These are phyloP conservation scores for Catagonus wagneri DNA, from an alignment of 2,113 vertebrate species.

Conservation along the genomic window DNA sequence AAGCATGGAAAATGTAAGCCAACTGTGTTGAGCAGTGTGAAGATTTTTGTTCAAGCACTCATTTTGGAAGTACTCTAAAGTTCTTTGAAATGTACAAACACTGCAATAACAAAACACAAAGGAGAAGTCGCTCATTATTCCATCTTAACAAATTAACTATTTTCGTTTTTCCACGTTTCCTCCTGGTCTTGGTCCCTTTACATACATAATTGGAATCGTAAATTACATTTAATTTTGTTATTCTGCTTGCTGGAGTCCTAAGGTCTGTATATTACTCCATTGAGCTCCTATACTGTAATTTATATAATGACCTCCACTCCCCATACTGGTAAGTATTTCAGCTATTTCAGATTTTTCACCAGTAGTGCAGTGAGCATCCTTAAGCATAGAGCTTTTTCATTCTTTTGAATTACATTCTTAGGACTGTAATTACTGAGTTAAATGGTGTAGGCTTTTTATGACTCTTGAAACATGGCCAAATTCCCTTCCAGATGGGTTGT, in stretches of 20 bases:
- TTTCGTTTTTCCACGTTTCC: slow-evolving; percentile 46
- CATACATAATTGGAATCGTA: slow-evolving; percentile 29
- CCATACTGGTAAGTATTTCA: slow-evolving; percentile 3
- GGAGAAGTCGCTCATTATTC: background rate
- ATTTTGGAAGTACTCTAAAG: background rate
- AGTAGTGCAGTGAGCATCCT: slow-evolving; percentile 50
- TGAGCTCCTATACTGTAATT: background rate
- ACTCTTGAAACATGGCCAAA: slow-evolving; percentile 58
- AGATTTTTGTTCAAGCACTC: background rate
- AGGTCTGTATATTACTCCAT: background rate
- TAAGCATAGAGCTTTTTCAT: slow-evolving; percentile 19
- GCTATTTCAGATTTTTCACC: slow-evolving; percentile 42
- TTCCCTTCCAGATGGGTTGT: slow-evolving; percentile 43
- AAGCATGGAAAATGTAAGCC: slow-evolving; percentile 89
- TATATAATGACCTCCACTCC: background rate
- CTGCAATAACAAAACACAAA: slow-evolving; percentile 8
- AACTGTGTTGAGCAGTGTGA: background rate
- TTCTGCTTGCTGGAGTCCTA: slow-evolving; percentile 13
- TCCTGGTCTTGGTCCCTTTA: background rate
- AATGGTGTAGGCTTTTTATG: slow-evolving; percentile 34
- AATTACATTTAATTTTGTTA: slow-evolving; percentile 50
- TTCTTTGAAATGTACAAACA: background rate
- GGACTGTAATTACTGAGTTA: slow-evolving; percentile 44
- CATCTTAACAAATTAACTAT: slow-evolving; percentile 30
- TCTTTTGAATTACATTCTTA: slow-evolving; percentile 59